Conservation (phyloP, 2,888 invertebrate genomes). For the Hoplodrina blanda region DNA sequence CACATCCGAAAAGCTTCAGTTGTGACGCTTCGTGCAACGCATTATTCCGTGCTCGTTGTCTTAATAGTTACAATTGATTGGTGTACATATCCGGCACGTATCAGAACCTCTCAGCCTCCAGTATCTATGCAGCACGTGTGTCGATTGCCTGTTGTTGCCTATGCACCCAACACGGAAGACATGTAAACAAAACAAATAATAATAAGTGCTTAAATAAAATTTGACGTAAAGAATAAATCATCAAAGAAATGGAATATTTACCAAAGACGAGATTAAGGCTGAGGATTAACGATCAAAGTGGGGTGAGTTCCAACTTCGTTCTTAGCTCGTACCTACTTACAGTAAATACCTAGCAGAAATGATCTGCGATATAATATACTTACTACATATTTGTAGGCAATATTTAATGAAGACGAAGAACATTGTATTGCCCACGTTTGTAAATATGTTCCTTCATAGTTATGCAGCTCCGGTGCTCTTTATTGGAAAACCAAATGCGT, state of each 20-base stretch:
- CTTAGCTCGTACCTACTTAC: not conserved
- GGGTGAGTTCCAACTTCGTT: constrained; percentile 52
- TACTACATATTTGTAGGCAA: constrained; percentile 12
- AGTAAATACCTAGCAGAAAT: constrained; percentile 2
- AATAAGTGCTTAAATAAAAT: constrained; percentile 31
- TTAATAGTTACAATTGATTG: constrained; percentile 68
- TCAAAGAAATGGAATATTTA: constrained; percentile 49
- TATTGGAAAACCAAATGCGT: constrained; percentile 2
- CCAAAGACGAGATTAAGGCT: constrained; percentile 31
- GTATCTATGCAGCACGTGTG: constrained; percentile 47
- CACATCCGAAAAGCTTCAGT: constrained; percentile 64
- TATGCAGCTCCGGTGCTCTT: constrained; percentile 2
- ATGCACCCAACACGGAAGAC: constrained; percentile 42
- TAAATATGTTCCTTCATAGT: not conserved
- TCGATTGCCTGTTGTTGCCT: constrained; percentile 38
- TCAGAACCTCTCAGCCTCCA: constrained; percentile 72
- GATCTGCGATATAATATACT: constrained; percentile 20
- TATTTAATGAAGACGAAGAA: constrained; percentile 23
- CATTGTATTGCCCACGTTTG: not conserved
- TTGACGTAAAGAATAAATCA: constrained; percentile 15
- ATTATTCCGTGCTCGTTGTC: constrained; percentile 58
- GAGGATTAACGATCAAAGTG: constrained; percentile 18
- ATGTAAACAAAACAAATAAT: constrained; percentile 37
- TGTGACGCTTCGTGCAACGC: constrained; percentile 65
- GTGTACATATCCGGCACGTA: constrained; percentile 64